Percentiles rank a stretch among this genome's conserved stretches.
These are phyloP conservation scores for Drosophila rhopaloa DNA, from an alignment of 1,140 invertebrate genomes.

Conservation along the genomic window DNA sequence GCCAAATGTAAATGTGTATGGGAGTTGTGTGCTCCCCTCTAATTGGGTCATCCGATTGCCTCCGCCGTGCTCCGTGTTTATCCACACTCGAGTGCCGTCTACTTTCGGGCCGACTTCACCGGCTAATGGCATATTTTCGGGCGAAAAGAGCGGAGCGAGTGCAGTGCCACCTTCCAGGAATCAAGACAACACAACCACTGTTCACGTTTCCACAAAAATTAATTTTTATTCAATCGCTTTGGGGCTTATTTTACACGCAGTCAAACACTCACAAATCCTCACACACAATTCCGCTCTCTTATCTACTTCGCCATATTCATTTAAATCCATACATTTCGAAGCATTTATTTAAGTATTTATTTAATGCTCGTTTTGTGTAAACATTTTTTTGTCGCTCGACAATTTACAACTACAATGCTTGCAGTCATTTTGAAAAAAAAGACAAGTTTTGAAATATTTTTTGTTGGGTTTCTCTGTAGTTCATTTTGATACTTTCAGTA, in stretches of 20 bases:
- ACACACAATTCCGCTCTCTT: conserved; percentile 4
- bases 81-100: background rate
- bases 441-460: conserved; percentile 13
- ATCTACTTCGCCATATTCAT: conserved; percentile 14
- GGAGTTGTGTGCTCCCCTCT: background rate
- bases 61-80: background rate
- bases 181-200: background rate
- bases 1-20: background rate
- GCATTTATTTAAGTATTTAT: conserved; percentile 19
- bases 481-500: conserved; percentile 42
- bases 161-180: background rate
- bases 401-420: conserved; percentile 48
- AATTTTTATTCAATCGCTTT: conserved; percentile 49
- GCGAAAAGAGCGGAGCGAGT: background rate
- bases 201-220: conserved; percentile 43
- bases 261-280: conserved; percentile 31
- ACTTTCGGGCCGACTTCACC: conserved; percentile 21
- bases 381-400: conserved; percentile 44
- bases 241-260: conserved; percentile 37
- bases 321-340: conserved; percentile 22
- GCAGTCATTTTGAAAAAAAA: conserved; percentile 31
- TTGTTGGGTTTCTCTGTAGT: conserved; percentile 8
- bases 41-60: conserved; percentile 40
- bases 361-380: conserved; percentile 37
- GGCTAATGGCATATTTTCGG: conserved; percentile 19